phyloP scores from a whole-genome alignment of 2,888 invertebrate genomes.

The Malthinus seriepunctatus region DNA sequence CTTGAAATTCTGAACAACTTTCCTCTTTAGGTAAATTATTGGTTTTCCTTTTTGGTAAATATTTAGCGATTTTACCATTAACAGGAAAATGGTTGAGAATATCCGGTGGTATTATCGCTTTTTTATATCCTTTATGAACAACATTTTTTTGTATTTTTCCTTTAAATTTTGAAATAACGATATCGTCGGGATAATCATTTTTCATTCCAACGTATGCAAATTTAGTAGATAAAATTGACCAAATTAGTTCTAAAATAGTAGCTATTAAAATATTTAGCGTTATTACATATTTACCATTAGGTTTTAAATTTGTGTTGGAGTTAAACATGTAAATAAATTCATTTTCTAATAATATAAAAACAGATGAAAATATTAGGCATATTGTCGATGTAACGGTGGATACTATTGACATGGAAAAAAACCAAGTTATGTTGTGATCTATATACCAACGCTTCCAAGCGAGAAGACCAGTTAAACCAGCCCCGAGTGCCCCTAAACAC shows the following conservation, averaged over 20 bases:
- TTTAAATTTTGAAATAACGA: slow-evolving; percentile 52
- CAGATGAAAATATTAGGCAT: slow-evolving; percentile 37
- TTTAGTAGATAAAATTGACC: slow-evolving; percentile 64
- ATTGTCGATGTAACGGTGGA: slow-evolving; percentile 56
- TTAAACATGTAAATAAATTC: slow-evolving; percentile 12
- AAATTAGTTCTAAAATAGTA: slow-evolving; percentile 61
- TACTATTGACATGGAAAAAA: slow-evolving; percentile 61
- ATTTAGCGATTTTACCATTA: slow-evolving; percentile 58
- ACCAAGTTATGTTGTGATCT: slow-evolving; percentile 66
- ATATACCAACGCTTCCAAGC: slow-evolving; percentile 71
- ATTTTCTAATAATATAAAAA: slow-evolving; percentile 26
- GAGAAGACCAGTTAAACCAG: slow-evolving; percentile 60
- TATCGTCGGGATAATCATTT: slow-evolving; percentile 62
- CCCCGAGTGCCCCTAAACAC: slow-evolving; percentile 58
- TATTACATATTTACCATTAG: slow-evolving; percentile 52
- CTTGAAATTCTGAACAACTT: slow-evolving; percentile 54
- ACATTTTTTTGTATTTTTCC: slow-evolving; percentile 61
- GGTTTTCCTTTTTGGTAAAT: slow-evolving; percentile 51
- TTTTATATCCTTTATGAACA: slow-evolving; percentile 61
- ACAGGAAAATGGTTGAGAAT: slow-evolving; percentile 60
- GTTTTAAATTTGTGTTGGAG: slow-evolving; percentile 27
- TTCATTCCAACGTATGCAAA: slow-evolving; percentile 66
- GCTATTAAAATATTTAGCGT: slow-evolving; percentile 65
- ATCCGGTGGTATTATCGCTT: slow-evolving; percentile 58
- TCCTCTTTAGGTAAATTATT: slow-evolving; percentile 49